A percentile compares a stretch with the other conserved stretches of the same genome.
Evolutionary conservation across 2,113 vertebrate species (phyloP).

Genomic region (Embiotoca jacksoni): DNA sequence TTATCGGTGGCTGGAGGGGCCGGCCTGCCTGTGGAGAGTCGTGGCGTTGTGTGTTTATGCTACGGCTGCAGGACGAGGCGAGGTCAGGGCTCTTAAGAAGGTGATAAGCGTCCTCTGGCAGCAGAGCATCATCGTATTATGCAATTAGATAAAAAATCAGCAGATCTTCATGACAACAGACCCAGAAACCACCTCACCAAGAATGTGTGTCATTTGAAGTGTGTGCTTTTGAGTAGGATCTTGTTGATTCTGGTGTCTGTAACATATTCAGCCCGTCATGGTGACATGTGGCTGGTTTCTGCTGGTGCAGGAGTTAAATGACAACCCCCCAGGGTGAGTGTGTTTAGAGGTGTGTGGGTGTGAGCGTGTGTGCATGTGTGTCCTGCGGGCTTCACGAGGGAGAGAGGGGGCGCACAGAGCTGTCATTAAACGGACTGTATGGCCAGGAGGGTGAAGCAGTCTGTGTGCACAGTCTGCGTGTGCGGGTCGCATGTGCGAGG

Average conservation of each 20-base stretch:
- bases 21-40: not conserved
- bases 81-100: conserved; percentile 47
- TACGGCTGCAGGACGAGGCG: conserved; percentile 50
- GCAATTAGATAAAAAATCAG: conserved; percentile 64
- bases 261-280: conserved; percentile 32
- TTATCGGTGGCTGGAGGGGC: conserved; percentile 14
- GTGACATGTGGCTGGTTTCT: conserved; percentile 78
- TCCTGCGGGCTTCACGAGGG: conserved; percentile 61
- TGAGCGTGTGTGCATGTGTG: conserved; percentile 46
- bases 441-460: conserved; percentile 46
- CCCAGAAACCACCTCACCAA: not conserved
- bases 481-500: conserved; percentile 42
- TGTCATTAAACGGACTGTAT: conserved; percentile 73
- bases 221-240: conserved; percentile 1
- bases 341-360: conserved; percentile 75
- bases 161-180: conserved; percentile 23
- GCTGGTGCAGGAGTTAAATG: conserved; percentile 85
- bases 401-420: conserved; percentile 47
- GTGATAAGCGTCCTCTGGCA: conserved; percentile 40
- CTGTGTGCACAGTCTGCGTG: conserved; percentile 32
- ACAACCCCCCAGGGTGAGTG: conserved; percentile 77
- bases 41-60: conserved; percentile 21
- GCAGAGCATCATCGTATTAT: conserved; percentile 19
- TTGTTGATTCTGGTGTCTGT: conserved; percentile 18
- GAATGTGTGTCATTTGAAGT: conserved; percentile 31